Base-by-base conservation (phyloP, 2,888 invertebrate genomes). In the Cerastis rubricosa region DNA sequence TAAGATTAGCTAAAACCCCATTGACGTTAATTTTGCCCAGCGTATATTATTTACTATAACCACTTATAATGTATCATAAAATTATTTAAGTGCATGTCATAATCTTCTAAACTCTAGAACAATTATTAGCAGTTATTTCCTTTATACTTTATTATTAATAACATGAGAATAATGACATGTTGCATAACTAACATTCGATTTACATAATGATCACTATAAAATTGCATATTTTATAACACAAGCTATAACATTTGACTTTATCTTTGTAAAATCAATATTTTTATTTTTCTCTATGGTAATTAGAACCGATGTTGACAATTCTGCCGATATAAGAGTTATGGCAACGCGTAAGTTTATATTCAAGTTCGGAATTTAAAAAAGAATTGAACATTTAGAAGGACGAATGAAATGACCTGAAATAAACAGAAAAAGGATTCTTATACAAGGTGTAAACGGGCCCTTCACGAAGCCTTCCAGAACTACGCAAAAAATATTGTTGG, bases 151-250 rank as follows among this genome's bases (percentile, higher is more conserved):
- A 57, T 70, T 49, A 71, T 63, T 65, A 63, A 63, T 63, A 59
- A 68, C 63, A 25, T 51, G 63, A 65, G 25, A 73, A 78, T 81
- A 68, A 78, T 78, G 45, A 82, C 74, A 64, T 66, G 65, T 51
- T 67, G 9, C 70, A 11, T 81, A 67, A 35, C 59, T 75, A 75
- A 82, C 40, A 71, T 69, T 49, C 4, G 17, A 66, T 49, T 43
- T 59, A 65, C 76, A n/a, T n/a, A n/a, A 54, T n/a, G 64, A 17
- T n/a, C 4, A 57, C 61, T 25, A 25, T 71, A 73, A 69, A 59
- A 54, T 54, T 54, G 11, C 2, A n/a, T 59, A 11, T 47, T 45
- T 40, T 66, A 45, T 14, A 22, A 67, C 43, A 43, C 43, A 47
- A 73, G 71, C 49, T 79, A 29, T 40, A 54, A 63, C 71, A 59